These are phyloP conservation scores for Proterorhinus semilunaris DNA, from an alignment of 2,113 vertebrate genomes.

Conservation along the genomic window DNA sequence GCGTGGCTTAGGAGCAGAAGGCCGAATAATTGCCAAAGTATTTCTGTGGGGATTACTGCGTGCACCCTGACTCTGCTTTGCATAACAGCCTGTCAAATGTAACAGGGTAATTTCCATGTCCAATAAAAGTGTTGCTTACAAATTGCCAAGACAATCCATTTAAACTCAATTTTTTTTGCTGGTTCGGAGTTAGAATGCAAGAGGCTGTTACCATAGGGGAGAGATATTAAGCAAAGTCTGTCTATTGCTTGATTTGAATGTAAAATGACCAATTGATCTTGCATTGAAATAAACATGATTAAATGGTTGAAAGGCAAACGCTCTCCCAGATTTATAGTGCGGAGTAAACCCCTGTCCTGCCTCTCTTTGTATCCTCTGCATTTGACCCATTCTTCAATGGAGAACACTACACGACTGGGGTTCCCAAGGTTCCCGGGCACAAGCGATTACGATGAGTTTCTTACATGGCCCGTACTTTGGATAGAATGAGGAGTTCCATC, in stretches of 20 bases:
- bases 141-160: slow-evolving; percentile 70
- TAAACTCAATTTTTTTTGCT: slow-evolving; percentile 69
- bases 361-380: too few species aligned
- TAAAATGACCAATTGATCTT: slow-evolving; percentile 58
- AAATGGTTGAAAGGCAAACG: too few species aligned
- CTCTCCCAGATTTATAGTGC: too few species aligned
- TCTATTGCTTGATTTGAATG: slow-evolving; percentile 71
- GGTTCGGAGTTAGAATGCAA: slow-evolving; percentile 57
- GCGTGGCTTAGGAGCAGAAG: slow-evolving; percentile 68
- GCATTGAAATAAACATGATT: slow-evolving; percentile 2
- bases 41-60: slow-evolving; percentile 71
- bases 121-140: slow-evolving; percentile 73
- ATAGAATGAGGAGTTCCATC: too few species aligned
- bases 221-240: slow-evolving; percentile 62
- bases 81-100: slow-evolving; percentile 64
- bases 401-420: too few species aligned
- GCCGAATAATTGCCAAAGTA: slow-evolving; percentile 72
- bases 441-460: too few species aligned
- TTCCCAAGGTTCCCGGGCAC: too few species aligned
- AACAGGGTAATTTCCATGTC: slow-evolving; percentile 71
- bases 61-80: slow-evolving; percentile 61
- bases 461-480: too few species aligned
- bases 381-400: too few species aligned
- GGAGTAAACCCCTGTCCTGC: too few species aligned
- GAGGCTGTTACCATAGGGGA: slow-evolving; percentile 57